phyloP scores from a whole-genome alignment of 2,888 invertebrate species.

The Callyntrura sp. region DNA sequence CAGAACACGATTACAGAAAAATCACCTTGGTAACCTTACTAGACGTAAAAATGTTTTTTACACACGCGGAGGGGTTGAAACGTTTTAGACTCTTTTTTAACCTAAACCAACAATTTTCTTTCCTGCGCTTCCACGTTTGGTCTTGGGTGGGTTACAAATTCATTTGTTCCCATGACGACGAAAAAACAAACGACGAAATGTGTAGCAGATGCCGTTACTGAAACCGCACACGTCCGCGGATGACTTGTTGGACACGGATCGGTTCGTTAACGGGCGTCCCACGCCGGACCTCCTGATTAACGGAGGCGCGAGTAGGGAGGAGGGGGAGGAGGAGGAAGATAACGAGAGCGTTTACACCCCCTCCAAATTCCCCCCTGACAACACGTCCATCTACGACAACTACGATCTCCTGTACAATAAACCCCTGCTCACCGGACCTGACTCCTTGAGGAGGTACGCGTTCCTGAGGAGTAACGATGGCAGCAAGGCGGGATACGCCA shows the following conservation, averaged over 20 bases:
- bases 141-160: too few relatives aligned
- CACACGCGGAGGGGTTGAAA: too few relatives aligned
- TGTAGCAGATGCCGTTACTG: constrained; percentile 33
- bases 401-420: constrained; percentile 51
- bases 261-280: neutral
- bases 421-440: constrained; percentile 7
- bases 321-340: neutral
- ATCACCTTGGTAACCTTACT: too few relatives aligned
- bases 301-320: neutral
- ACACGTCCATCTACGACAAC: constrained; percentile 48
- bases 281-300: constrained; percentile 60
- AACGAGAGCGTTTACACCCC: neutral
- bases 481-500: neutral
- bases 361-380: constrained; percentile 28
- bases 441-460: constrained; percentile 53
- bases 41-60: constrained; percentile 18
- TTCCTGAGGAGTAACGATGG: constrained; percentile 39
- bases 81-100: too few relatives aligned
- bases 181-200: constrained; percentile 26
- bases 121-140: too few relatives aligned
- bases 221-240: constrained; percentile 16
- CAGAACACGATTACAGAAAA: too few relatives aligned
- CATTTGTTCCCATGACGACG: too few relatives aligned
- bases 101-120: too few relatives aligned
- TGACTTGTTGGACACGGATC: constrained; percentile 11